Percentiles rank a stretch among this genome's conserved stretches.
Evolutionary conservation across 2,888 invertebrate genomes (phyloP).

Genomic region (Dermolepida albohirtum): DNA sequence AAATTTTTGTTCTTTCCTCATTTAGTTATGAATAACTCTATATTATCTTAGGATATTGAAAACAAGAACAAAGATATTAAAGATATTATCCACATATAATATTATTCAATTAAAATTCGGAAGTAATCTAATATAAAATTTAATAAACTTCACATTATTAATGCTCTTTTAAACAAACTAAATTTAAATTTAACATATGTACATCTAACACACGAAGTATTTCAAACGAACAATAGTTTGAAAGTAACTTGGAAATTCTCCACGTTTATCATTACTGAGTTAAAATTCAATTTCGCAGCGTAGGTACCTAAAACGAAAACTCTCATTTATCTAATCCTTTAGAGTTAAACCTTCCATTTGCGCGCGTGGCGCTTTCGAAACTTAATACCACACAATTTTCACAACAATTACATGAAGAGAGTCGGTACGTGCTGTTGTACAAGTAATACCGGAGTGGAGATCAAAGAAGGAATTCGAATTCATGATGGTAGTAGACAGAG

Average conservation of each 20-base stretch:
- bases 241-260: slow-evolving; percentile 19
- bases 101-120: no score
- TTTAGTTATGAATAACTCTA: no score
- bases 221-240: not conserved
- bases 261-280: slow-evolving; percentile 20
- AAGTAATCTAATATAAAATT: no score
- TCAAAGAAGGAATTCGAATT: slow-evolving; percentile 40
- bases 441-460: slow-evolving; percentile 25
- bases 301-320: slow-evolving; percentile 25
- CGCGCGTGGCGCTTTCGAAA: slow-evolving; percentile 23
- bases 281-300: slow-evolving; percentile 32
- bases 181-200: no score
- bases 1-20: no score
- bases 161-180: no score
- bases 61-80: no score
- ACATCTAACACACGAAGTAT: no score
- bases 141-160: no score
- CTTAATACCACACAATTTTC: slow-evolving; percentile 35
- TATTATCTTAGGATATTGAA: no score
- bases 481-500: slow-evolving; percentile 29
- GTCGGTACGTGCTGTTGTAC: slow-evolving; percentile 8
- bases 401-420: slow-evolving; percentile 31
- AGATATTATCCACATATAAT: no score
- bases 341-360: slow-evolving; percentile 26
- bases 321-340: slow-evolving; percentile 35